Evolutionary conservation across 53 echinoderm and acorn worm species (phyloP), one percentile per base, ranked within the genome.

Genomic region (Holothuria leucospilota): DNA sequence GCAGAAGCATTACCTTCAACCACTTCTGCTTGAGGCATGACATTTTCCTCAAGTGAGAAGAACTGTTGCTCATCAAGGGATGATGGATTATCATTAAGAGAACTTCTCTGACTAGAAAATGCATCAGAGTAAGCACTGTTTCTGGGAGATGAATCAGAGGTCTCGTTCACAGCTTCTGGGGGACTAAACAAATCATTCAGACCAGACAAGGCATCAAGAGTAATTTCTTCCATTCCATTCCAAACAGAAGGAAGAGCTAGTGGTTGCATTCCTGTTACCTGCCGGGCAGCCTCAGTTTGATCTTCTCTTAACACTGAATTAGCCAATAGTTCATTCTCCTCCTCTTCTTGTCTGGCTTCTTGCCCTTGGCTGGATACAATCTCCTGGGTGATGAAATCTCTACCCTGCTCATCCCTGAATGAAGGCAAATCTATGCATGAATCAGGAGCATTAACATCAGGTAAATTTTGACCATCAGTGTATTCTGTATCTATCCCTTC

Each of bases 331-430:
- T 21, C 23, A 53, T 51, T 20, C 24, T 46, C 77, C 41, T 49
- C 77, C 51, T 51, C 18, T 2, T 25, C 10, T 26, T 29, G 15
- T 28, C 59, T 59, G 26, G 59, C 58, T 29, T 78, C 27, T 51
- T 25, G 60, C 56, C 13, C 34, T 16, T 79, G 60, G 59, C 59
- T 59, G 20, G 79, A 53, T 59, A 60, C 59, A 60, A 26, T 27
- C 61, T 79, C 59, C 80, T 80, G 80, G 24, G 59, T 59, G 6
- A 80, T 62, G 56, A 61, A 80, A 25, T 62, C 80, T 52, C 21
- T 21, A 75, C 20, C 49, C 53, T 75, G 75, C 46, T 75, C 75
- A 14, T 51, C 51, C 23, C 39, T 74, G 51, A 74, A 49, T 20
- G 74, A 20, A 8, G 74, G 51, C 25, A 74, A 6, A 18, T 74